A percentile compares a stretch with the other conserved stretches of the same genome.
Conservation (phyloP, 2,113 vertebrate genomes). For the Callaeas wilsoni region DNA sequence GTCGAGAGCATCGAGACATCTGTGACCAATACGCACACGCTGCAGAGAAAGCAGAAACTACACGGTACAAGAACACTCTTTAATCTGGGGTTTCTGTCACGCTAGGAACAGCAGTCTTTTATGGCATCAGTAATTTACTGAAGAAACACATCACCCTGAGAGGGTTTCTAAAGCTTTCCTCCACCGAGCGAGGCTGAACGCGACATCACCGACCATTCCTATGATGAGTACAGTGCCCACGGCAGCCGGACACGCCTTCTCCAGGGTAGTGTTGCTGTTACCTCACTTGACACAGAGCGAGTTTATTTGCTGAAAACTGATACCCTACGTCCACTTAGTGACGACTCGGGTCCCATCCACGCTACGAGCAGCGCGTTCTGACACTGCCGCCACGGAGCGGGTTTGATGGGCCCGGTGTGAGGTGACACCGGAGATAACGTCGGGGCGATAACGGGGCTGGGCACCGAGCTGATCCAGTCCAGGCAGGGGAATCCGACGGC, state of each 20-base stretch:
- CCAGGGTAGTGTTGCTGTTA: slow-evolving; percentile 11
- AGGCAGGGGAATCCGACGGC: neutral
- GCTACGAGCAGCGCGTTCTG: neutral
- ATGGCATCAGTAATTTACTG: slow-evolving; percentile 37
- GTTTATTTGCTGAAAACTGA: neutral
- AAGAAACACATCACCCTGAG: slow-evolving; percentile 23
- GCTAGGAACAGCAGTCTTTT: neutral
- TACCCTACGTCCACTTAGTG: neutral
- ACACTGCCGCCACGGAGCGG: neutral
- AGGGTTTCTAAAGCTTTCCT: slow-evolving; percentile 56
- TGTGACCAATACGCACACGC: neutral
- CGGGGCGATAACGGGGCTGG: neutral
- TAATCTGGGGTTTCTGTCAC: neutral
- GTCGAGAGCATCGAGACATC: neutral
- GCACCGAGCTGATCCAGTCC: neutral
- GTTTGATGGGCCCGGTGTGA: neutral
- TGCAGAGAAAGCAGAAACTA: neutral
- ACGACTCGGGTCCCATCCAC: neutral
- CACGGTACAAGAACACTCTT: neutral
- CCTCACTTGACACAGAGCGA: neutral
- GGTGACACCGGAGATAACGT: neutral
- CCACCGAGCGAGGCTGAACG: neutral
- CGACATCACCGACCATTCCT: neutral
- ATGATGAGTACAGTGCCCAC: neutral
- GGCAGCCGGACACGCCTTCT: neutral